phyloP scores from a whole-genome alignment of 2,113 vertebrate species.

The Cinclus mexicanus region DNA sequence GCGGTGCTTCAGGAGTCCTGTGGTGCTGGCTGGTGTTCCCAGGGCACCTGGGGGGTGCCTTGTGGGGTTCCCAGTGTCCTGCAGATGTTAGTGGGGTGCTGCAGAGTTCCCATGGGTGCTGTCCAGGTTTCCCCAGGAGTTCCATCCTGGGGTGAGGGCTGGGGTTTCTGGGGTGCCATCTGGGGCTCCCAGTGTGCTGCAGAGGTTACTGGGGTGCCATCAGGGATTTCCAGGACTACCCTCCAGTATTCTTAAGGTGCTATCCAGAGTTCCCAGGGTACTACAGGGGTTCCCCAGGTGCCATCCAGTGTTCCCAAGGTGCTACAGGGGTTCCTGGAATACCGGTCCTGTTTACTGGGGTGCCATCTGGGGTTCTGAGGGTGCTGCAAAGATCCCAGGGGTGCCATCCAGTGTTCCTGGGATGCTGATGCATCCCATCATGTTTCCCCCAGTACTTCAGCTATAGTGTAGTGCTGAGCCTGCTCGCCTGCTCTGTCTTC shows the following conservation, averaged over 20 bases:
- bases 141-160: not conserved
- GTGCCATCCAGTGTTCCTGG: not conserved
- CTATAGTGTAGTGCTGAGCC: constrained; percentile 90
- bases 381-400: not conserved
- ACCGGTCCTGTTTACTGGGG: not conserved
- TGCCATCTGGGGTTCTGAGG: not conserved
- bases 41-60: not conserved
- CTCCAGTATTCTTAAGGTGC: not conserved
- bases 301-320: too few species aligned
- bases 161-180: not conserved
- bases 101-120: not conserved
- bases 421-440: not conserved
- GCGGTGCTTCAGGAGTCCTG: not conserved
- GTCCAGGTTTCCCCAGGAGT: not conserved
- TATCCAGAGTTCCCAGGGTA: not conserved
- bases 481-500: constrained; percentile 95
- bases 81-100: not conserved
- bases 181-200: not conserved
- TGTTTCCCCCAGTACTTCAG: constrained; percentile 85
- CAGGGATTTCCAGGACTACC: not conserved
- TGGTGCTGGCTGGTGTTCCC: not conserved
- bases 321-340: not conserved
- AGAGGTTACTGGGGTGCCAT: not conserved
- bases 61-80: not conserved
- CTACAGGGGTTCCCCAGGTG: not conserved